Base-by-base conservation (phyloP, 1,140 invertebrate species). In the Homarus americanus region DNA sequence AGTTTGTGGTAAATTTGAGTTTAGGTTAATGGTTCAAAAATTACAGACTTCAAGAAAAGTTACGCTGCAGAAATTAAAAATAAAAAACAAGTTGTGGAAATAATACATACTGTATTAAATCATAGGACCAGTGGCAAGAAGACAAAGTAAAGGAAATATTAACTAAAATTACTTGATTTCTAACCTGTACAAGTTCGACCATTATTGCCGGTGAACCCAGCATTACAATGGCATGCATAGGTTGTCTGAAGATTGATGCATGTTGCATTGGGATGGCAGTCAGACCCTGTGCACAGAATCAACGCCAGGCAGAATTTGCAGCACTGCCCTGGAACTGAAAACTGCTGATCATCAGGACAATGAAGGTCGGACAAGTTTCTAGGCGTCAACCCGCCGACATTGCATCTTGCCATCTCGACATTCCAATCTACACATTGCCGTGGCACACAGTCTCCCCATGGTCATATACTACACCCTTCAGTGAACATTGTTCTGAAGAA, bases 301-400 rank as follows among this genome's bases (percentile, higher is more conserved):
- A 93, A 97, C 97, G 97, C 97, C 97, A 95, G 96, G 94, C 98
- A 98, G 94, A 97, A 97, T 94, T 97, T 97, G 95, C 97, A 98
- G 94, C 98, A 98, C 94, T 98, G 96, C 80, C 96, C 97, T 38
- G 96, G 96, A 63, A 97, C 96, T 92, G 96, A 96, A 93, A 98
- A 96, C 94, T 97, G 97, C 93, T 97, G 95, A 63, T 96, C 95
- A 36, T 95, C 94, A 80, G 96, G 96, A 95, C 98, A 98, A n/a
- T 96, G 95, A 86, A 98, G 95, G 95, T 94, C 38, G 97, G 97
- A 95, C 98, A 98, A 82, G 95, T 95, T 12, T 95, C 96, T 92
- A 96, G 3, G 96, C 96, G 93, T 97, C 96, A 76, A 97, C 95
- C 91, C 95, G 95, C 53, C 95, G 95, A 94, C 97, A 98, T 92